Evolutionary conservation across 1,140 invertebrate species (phyloP), one percentile per base, ranked within the genome.

Genomic region (Ruditapes philippinarum): DNA sequence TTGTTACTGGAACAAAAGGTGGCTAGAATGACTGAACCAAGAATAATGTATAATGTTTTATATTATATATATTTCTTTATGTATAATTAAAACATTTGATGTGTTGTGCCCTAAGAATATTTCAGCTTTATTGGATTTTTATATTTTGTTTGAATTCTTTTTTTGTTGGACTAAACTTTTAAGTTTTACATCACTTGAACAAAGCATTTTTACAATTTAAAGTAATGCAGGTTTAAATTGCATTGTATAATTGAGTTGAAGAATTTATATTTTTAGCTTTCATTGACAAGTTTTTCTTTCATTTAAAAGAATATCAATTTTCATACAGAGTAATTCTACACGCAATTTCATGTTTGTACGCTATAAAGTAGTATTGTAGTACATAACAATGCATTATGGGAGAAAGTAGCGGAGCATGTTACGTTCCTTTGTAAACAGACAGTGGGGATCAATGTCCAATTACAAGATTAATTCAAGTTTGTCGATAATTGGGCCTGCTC

Each of bases 381-480:
- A 62, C 57, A 25, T 28, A 62, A 62, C 57, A 62, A 62, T 62
- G 57, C 57, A 62, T 62, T 62, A 62, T 62, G 57, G 57, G 57
- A 28, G n/a, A 1, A 62, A 28, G n/a, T 28, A 62, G 38, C 33
- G 11, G 36, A 40, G 38, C 65, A 70, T 70, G 65, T 38, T 40
- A 40, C 65, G 22, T 38, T 70, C 14, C 38, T 38, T 70, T 70
- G 38, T 38, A 14, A 25, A 36, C 65, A 40, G 65, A 70, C 38
- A 14, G 57, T 25, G 14, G 57, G 22, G 70, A 74, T 74, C 70
- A 74, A 74, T 74, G 70, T 31, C 70, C 70, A 74, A 74, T 74
- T 74, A 74, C 70, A 74, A 42, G 70, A 74, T 74, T 74, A 74
- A 45, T 42, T 42, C 40, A 45, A 45, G 19, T 45, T 74, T 74